Percentiles rank a stretch among this genome's conserved stretches.
phyloP scores from a whole-genome alignment of 2,113 vertebrate species.

The Microtus ochrogaster region DNA sequence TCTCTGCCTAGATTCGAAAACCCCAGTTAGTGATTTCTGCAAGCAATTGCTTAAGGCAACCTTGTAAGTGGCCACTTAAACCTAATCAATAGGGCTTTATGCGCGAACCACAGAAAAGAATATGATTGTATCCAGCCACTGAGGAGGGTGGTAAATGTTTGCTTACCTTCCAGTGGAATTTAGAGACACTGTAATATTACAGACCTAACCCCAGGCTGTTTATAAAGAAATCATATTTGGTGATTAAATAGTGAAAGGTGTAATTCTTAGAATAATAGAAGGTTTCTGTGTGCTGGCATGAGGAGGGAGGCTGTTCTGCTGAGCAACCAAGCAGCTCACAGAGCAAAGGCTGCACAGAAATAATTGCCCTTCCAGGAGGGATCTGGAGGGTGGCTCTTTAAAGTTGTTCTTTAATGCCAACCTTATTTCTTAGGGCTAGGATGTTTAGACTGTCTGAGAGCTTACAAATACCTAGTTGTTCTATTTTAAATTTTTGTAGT shows the following conservation, averaged over 20 bases:
- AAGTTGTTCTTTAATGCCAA: not conserved
- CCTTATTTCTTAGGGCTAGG: slow-evolving; percentile 45
- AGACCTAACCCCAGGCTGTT: slow-evolving; percentile 67
- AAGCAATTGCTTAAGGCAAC: slow-evolving; percentile 40
- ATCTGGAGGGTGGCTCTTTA: not conserved
- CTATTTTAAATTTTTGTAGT: slow-evolving; percentile 14
- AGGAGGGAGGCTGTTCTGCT: not conserved
- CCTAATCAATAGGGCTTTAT: slow-evolving; percentile 69
- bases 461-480: slow-evolving; percentile 21
- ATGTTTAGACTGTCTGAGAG: slow-evolving; percentile 30
- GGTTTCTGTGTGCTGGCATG: not conserved
- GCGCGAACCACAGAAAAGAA: slow-evolving; percentile 44
- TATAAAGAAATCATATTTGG: slow-evolving; percentile 72
- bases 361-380: not conserved
- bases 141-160: slow-evolving; percentile 56
- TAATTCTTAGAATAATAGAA: slow-evolving; percentile 74
- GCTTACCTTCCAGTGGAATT: slow-evolving; percentile 63
- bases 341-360: slow-evolving; percentile 8
- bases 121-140: slow-evolving; percentile 56
- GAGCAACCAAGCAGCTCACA: not conserved
- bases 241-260: slow-evolving; percentile 76
- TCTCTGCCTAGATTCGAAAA: slow-evolving; percentile 5
- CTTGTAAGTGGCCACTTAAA: slow-evolving; percentile 66
- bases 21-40: not conserved
- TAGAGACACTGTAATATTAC: slow-evolving; percentile 57